Conservation (phyloP, 2,888 invertebrate genomes). For the Poecilus cupreus region DNA sequence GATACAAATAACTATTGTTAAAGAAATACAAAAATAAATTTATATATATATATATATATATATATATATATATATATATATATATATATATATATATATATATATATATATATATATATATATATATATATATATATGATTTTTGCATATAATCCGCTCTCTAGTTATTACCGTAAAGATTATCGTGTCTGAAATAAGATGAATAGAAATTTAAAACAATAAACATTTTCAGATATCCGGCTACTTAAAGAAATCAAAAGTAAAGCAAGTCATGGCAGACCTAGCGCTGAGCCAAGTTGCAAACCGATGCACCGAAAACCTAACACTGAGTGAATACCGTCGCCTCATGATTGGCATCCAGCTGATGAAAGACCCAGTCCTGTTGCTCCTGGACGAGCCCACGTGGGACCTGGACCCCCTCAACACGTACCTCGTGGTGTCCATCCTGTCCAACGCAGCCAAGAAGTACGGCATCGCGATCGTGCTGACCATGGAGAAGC, state of each 20-base stretch:
- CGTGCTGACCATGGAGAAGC: slow-evolving; percentile 93
- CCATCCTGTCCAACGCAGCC: slow-evolving; percentile 92
- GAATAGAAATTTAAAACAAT: background rate
- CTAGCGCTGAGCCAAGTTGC: slow-evolving; percentile 94
- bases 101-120: too few species aligned
- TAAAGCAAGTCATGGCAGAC: slow-evolving; percentile 94
- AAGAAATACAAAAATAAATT: too few species aligned
- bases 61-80: too few species aligned
- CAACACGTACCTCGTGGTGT: slow-evolving; percentile 95
- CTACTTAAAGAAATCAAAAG: slow-evolving; percentile 87
- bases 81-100: too few species aligned
- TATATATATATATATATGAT: too few species aligned
- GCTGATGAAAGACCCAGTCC: slow-evolving; percentile 93
- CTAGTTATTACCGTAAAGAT: too few species aligned
- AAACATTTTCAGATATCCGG: slow-evolving; percentile 80
- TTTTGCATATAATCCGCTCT: too few species aligned
- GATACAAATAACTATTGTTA: too few species aligned
- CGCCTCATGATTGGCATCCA: slow-evolving; percentile 94
- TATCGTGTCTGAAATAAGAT: too few species aligned
- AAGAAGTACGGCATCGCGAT: slow-evolving; percentile 94
- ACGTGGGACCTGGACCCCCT: slow-evolving; percentile 96
- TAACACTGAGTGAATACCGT: slow-evolving; percentile 92
- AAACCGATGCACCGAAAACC: slow-evolving; percentile 86
- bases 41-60: too few species aligned
- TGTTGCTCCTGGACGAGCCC: slow-evolving; percentile 93